Base-by-base conservation (phyloP, 2,113 vertebrate species). In the Passer montanus region DNA sequence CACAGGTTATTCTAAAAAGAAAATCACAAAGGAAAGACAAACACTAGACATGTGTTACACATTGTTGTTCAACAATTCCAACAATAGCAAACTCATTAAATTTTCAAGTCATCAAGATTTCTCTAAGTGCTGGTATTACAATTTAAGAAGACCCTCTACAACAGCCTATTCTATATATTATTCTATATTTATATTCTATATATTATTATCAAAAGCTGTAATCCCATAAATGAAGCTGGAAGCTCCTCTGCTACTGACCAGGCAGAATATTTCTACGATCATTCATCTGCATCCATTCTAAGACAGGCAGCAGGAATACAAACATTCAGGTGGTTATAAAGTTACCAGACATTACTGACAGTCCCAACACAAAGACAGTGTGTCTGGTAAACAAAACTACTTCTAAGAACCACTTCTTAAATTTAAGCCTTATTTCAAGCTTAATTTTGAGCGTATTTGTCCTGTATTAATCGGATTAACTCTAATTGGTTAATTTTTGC, bases 21-120 rank as follows among this genome's bases (percentile, higher is more conserved):
- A 41, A 41, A 24, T 4, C 37, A 69, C 30, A 0, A 5, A 67
- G 58, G 35, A 27, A 87, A 70, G 73, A 58, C 6, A 15, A 69
- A 53, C 41, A 28, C 33, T 35, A 64, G 52, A 86, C 30, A 52
- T 0, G 0, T 31, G 19, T 6, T 53, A 86, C 27, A 56, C 1
- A 2, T 4, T 44, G 5, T 35, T 75, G 6, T 55, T 84, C n/a
- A 59, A 66, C 49, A 50, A 17, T 1, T 22, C 22, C 41, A 41
- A 41, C 41, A 41, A 6, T n/a, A 73, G 24, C 0, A 4, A 75
- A 76, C 17, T 68, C 9, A 41, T 1, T 15, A 66, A 27, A 62
- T 78, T 74, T 78, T 66, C 23, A 56, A 70, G 31, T n/a, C 56
- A 41, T 27, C 27, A 43, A 39, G 43, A 73, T n/a, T 80, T 83